Conservation (phyloP, 2,797 vertebrate species). For the Numenius phaeopus region DNA sequence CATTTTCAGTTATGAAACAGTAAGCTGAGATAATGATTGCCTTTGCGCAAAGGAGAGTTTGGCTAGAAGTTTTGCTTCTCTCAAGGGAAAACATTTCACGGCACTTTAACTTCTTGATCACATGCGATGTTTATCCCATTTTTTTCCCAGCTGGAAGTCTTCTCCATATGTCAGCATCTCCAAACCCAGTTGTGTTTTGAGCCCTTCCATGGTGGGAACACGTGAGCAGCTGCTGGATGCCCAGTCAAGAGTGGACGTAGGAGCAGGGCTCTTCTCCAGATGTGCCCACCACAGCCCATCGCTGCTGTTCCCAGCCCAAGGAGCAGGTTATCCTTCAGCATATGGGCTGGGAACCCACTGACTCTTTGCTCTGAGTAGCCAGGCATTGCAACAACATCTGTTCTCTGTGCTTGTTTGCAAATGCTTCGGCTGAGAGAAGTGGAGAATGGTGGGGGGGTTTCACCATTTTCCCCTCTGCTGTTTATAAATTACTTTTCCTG, state of each 20-base stretch:
- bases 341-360: not conserved
- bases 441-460: not conserved
- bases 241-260: fast-evolving
- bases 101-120: not conserved
- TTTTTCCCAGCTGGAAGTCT: not conserved
- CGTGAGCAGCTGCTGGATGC: not conserved
- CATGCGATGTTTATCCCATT: not conserved
- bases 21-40: not conserved
- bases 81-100: not conserved
- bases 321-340: not conserved
- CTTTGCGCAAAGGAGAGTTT: not conserved
- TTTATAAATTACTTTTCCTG: not conserved
- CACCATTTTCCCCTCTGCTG: not conserved
- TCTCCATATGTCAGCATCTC: not conserved
- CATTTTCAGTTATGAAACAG: not conserved
- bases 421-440: not conserved
- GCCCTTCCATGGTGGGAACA: fast-evolving
- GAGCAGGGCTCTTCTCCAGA: not conserved
- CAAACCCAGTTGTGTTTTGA: not conserved
- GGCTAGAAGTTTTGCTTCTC: not conserved
- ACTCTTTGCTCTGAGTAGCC: not conserved
- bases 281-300: not conserved
- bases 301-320: not conserved
- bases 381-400: not conserved
- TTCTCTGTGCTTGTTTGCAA: not conserved